A percentile compares a stretch with the other conserved stretches of the same genome.
Conservation (phyloP, 2,888 invertebrate genomes). For the Byasa hedistus region DNA sequence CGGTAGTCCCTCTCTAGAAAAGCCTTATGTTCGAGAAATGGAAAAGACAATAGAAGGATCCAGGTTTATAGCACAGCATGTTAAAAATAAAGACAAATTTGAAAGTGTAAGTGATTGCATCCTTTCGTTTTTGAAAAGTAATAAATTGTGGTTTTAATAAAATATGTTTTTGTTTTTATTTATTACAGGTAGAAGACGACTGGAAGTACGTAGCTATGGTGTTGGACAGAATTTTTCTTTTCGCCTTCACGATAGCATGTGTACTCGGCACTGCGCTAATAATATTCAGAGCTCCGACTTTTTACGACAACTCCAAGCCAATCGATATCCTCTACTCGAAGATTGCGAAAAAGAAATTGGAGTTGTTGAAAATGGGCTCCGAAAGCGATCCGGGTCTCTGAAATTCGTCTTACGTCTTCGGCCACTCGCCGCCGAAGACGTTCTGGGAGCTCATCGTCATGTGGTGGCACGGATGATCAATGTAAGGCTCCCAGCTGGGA, state of each 20-base stretch:
- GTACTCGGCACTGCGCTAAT: constrained; percentile 93
- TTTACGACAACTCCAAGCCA: constrained; percentile 94
- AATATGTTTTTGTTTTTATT: constrained; percentile 3
- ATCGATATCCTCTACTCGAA: constrained; percentile 95
- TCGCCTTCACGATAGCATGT: constrained; percentile 96
- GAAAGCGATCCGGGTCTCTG: constrained; percentile 84
- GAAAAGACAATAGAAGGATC: constrained; percentile 96
- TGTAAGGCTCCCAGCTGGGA: constrained; percentile 68
- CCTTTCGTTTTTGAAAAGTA: background rate
- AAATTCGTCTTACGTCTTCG: constrained; percentile 84
- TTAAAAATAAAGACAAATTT: constrained; percentile 96
- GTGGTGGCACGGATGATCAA: constrained; percentile 80
- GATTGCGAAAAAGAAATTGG: constrained; percentile 94
- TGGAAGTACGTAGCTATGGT: constrained; percentile 99
- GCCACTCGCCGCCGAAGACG: constrained; percentile 85
- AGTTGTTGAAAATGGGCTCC: constrained; percentile 92
- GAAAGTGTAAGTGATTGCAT: constrained; percentile 88
- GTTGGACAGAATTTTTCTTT: constrained; percentile 96
- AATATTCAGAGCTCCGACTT: constrained; percentile 93
- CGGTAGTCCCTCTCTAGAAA: constrained; percentile 89
- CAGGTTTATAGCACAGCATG: constrained; percentile 96
- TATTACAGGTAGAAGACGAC: constrained; percentile 93
- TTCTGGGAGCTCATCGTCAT: constrained; percentile 80
- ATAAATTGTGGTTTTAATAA: background rate
- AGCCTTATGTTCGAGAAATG: constrained; percentile 90